phyloP scores from a whole-genome alignment of 2,113 vertebrate genomes.

The Hippolais icterina region DNA sequence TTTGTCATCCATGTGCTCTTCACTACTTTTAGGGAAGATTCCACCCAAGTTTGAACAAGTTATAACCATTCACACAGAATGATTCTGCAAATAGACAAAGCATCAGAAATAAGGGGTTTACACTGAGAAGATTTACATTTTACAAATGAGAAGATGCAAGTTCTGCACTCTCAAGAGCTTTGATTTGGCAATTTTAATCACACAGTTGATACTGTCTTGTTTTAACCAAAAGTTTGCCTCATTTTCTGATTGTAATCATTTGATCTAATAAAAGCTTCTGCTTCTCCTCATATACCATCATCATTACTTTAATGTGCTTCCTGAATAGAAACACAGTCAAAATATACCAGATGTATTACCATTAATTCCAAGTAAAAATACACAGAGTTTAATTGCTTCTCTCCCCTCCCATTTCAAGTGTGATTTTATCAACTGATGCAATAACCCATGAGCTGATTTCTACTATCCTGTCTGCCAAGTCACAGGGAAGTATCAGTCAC shows the following conservation, averaged over 20 bases:
- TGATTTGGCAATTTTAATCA: neutral
- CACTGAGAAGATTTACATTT: too few species aligned
- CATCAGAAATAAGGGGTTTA: neutral
- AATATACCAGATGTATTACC: neutral
- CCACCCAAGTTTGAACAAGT: neutral
- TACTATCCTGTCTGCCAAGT: neutral
- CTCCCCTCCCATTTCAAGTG: neutral
- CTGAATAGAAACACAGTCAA: neutral
- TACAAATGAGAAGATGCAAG: neutral
- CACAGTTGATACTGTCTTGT: neutral
- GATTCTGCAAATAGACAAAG: neutral
- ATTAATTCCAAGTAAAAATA: conserved; percentile 1
- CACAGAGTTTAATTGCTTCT: neutral
- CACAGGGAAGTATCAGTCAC: neutral
- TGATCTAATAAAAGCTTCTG: conserved; percentile 5
- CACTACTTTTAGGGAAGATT: neutral
- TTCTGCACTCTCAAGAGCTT: neutral
- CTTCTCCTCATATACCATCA: neutral
- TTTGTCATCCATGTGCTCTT: neutral
- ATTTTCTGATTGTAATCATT: neutral
- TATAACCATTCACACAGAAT: neutral
- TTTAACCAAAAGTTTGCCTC: neutral
- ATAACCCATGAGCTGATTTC: neutral
- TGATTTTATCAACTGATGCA: neutral
- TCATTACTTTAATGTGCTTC: neutral